Base-by-base conservation (phyloP, 2,113 vertebrate species). In the Elachura formosa region DNA sequence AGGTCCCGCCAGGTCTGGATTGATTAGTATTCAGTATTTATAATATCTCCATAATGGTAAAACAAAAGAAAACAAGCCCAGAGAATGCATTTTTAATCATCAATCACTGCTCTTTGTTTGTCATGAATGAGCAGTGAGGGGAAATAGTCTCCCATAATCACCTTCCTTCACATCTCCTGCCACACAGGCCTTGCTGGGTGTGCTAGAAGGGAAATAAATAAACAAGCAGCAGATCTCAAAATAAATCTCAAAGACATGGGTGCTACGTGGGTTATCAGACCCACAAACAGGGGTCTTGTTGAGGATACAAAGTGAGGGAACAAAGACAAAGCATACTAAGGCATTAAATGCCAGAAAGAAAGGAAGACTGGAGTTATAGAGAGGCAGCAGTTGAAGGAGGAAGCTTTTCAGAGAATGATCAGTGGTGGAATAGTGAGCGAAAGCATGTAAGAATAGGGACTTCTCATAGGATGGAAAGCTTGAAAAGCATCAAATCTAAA, bases 21-120 rank as follows among this genome's bases (percentile, higher is more conserved):
- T 98, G 97, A 98, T 98, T 98, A 98, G 98, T 98, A 98, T 98
- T 98, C 98, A 94, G 97, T 98, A 98, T 98, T 98, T 98, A 98
- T 98, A 98, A 98, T 98, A 98, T 98, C 97, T 97, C 97, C 98
- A 98, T 98, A 98, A 98, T 98, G 98, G 98, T 97, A 98, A 98
- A 98, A 98, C 98, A 98, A 98, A 98, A 97, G 98, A 98, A 98
- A 98, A 98, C 98, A 98, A 98, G 98, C 96, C 90, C 96, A 96
- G 97, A 98, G 98, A 98, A 98, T 98, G 97, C 98, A 98, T 98
- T 98, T 98, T 98, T 98, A 98, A 98, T 98, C 98, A 98, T 98
- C 98, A 98, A 98, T 98, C 98, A 98, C 98, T 98, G 97, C 97
- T 98, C 98, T 98, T 98, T 98, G 98, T 98, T 98, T 98, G 98